Base-by-base conservation (phyloP, 2,113 vertebrate genomes). In the Oryzias melastigma region DNA sequence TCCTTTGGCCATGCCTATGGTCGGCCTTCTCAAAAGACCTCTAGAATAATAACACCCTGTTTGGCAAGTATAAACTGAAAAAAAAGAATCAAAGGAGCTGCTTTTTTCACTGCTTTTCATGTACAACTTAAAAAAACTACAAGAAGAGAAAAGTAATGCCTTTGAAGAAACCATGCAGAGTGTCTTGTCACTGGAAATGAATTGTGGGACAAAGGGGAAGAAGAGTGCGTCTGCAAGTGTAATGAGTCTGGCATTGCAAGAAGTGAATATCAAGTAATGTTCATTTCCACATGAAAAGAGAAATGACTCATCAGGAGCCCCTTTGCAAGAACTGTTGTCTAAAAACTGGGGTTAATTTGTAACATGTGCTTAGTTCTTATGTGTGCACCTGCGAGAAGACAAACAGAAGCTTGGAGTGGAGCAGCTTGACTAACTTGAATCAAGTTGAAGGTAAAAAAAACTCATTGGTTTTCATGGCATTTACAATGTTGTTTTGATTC, bases 231-330 rank as follows among this genome's bases (percentile, higher is more conserved):
- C 54, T 59, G n/a, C 5, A 13, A 46, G 65, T 2, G 4, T 62
- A 52, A 80, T 5, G 27, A 75, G 54, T 53, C 58, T 49, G 62
- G 16, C 54, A 56, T 35, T 68, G 56, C 42, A 67, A 56, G 40
- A 41, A 66, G 20, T 55, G 57, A 59, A 69, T 54, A 52, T 63
- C 42, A 71, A 58, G 18, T 44, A 46, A 56, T 19, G 44, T 52
- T 65, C 22, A 53, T 65, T 60, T 79, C 27, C 52, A 74, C 53
- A 79, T 81, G 29, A 71, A 76, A 73, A 25, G 50, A 71, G 13
- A 55, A 49, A 65, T 43, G 22, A 66, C 16, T 66, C 62, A 63
- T 43, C 16, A 16, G n/a, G 42, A 65, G 45, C 7, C 35, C 35
- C 43, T 22, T 52, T 19, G 1, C 42, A 74, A 50, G 27, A 68